Base-by-base conservation (phyloP, 2,113 vertebrate species). In the Phrynocephalus versicolor region DNA sequence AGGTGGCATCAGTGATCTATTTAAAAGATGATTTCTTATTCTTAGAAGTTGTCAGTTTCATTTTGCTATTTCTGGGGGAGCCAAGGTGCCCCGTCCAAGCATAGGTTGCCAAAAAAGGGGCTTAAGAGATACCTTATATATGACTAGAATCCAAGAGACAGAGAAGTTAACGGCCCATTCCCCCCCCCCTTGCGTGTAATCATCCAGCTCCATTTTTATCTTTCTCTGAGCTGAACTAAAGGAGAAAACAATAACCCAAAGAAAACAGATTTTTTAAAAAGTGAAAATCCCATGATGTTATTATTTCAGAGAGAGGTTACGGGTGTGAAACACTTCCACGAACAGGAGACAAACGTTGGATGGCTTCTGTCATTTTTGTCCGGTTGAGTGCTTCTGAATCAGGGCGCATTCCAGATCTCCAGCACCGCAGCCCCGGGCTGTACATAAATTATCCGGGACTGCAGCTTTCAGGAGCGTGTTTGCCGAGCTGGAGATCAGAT, bases 301-400 rank as follows among this genome's bases (percentile, higher is more conserved):
- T 91, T 90, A 87, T 91, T 90, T 91, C 82, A 82, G 88, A 82
- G 89, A 76, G 1, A 0, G 39, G 51, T 37, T 85, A 69, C 82
- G 83, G 91, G 76, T 69, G 67, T 77, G 85, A 91, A 92, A n/a
- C 72, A 1, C 90, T 87, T 92, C 79, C 78, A 81, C 71, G 23
- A 57, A 80, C 89, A 76, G 81, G 86, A 30, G 75, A 83, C 78
- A 35, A 74, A 93, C 81, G 82, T 71, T 91, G 81, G 89, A 92
- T 74, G 91, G 82, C 58, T 76, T 84, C 39, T 55, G 75, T 67
- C 70, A 18, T 78, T 55, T 51, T 90, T 15, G 85, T 90, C 78
- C 65, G 84, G 89, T 70, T 0, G 9, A 90, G 84, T 55, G 70
- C 85, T 74, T 82, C 23, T n/a, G 74, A 87, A 85, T 27, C 16